Base-by-base conservation (phyloP, 2,797 vertebrate genomes). In the Chromis chromis region DNA sequence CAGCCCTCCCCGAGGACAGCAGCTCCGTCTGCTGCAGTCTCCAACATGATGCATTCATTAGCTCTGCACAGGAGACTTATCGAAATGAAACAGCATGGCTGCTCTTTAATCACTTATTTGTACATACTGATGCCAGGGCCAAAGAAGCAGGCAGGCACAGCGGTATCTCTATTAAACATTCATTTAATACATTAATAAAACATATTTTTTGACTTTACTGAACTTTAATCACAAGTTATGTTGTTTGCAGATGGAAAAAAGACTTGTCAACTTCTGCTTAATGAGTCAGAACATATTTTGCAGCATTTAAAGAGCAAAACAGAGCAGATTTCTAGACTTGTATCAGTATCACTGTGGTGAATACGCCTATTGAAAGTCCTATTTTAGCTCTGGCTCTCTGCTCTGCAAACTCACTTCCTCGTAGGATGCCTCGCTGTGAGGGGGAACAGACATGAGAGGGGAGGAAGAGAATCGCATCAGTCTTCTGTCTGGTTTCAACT, bases 61-160 rank as follows among this genome's bases (percentile, higher is more conserved):
- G 44, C 65, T 36, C 17, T 48, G 67, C 65, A 50, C 59, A 44
- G 65, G 50, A 70, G 70, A 59, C 22, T 24, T 49, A 61, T 58
- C 6, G 19, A 73, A 84, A 69, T 55, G 39, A 78, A 83, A 79
- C 79, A 77, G 72, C 53, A 61, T 40, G 77, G 27, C 58, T 65
- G 50, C 65, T 72, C 78, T 75, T 81, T 75, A 73, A 73, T 79
- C 67, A 83, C 13, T 53, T 67, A 36, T 55, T 54, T 61, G 27
- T 53, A 27, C 27, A 48, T 3, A 55, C 22, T n/a, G 42, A 60
- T 4, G 52, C 28, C 44, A 5, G 17, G 17, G 16, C 44, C 44
- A 8, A 2, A 19, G 44, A 46, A 46, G 44, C 44, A 10, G 19
- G 28, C 24, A 24, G 42, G 4, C 48, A 12, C 50, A 63, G 64